phyloP scores from a whole-genome alignment of 2,113 vertebrate species.

The Puma concolor region DNA sequence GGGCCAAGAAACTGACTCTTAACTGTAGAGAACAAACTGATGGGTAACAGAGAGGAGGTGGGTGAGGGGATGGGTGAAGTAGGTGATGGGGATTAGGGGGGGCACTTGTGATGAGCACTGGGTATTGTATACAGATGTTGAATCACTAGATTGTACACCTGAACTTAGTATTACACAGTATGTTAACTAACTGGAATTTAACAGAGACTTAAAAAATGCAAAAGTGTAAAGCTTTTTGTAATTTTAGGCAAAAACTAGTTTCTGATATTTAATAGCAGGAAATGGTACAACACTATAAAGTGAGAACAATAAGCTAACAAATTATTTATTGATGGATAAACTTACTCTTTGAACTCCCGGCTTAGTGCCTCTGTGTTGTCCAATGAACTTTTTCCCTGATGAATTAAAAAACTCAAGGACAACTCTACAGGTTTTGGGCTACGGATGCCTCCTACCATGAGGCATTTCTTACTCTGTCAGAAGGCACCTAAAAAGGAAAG shows the following conservation, averaged over 20 bases:
- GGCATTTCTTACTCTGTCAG: background rate
- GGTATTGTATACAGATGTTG: background rate
- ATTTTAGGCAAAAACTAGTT: background rate
- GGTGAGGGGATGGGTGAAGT: background rate
- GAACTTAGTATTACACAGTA: background rate
- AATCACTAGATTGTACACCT: background rate
- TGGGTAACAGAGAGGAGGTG: background rate
- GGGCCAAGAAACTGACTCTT: background rate
- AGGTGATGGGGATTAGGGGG: background rate
- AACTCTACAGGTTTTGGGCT: background rate
- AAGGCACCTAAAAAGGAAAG: background rate
- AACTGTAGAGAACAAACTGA: background rate
- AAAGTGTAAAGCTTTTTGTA: background rate
- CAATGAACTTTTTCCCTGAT: background rate
- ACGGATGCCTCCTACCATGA: background rate
- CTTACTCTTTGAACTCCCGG: background rate
- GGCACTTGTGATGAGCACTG: background rate
- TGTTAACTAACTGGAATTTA: background rate
- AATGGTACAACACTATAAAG: background rate
- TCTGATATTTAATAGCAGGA: background rate
- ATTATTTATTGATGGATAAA: background rate
- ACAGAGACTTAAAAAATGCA: background rate
- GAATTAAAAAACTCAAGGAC: background rate
- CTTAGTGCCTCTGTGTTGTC: background rate
- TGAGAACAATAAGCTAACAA: background rate